Percentiles rank a stretch among this genome's conserved stretches.
These are phyloP conservation scores for Dysdera silvatica DNA, from an alignment of 1,140 invertebrate genomes.

Conservation along the genomic window DNA sequence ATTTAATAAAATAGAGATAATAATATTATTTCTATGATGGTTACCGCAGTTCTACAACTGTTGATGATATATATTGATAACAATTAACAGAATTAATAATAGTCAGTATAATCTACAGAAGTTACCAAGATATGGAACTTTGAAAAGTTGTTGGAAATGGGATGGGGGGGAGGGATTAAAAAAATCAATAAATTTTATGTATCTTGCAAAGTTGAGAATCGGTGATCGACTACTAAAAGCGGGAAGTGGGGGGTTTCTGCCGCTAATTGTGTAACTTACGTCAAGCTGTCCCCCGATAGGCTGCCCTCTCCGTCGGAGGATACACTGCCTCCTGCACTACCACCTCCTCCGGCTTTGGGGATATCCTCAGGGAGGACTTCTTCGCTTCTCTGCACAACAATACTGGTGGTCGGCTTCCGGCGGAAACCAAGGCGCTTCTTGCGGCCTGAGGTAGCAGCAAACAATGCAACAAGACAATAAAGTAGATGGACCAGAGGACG, in stretches of 20 bases:
- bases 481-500: neutral
- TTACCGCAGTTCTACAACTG: too few relatives aligned
- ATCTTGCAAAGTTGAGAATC: too few relatives aligned
- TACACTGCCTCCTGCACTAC: slow-evolving; percentile 67
- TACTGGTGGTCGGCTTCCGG: slow-evolving; percentile 77
- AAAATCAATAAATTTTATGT: too few relatives aligned
- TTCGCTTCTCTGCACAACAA: slow-evolving; percentile 91
- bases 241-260: neutral
- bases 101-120: too few relatives aligned
- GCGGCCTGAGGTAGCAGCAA: slow-evolving; percentile 19
- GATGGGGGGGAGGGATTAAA: too few relatives aligned
- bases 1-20: too few relatives aligned
- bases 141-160: too few relatives aligned
- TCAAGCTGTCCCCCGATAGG: slow-evolving; percentile 51
- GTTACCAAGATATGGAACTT: too few relatives aligned
- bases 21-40: too few relatives aligned
- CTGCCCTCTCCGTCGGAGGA: slow-evolving; percentile 86
- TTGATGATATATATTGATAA: too few relatives aligned
- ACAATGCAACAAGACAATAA: slow-evolving; percentile 9
- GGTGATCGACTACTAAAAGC: too few relatives aligned
- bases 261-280: slow-evolving; percentile 36
- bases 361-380: slow-evolving; percentile 83
- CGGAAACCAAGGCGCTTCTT: slow-evolving; percentile 92
- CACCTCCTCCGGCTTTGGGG: slow-evolving; percentile 58
- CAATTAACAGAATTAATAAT: too few relatives aligned